Base-by-base conservation (phyloP, 2,113 vertebrate genomes). In the Pygoscelis antarcticus region DNA sequence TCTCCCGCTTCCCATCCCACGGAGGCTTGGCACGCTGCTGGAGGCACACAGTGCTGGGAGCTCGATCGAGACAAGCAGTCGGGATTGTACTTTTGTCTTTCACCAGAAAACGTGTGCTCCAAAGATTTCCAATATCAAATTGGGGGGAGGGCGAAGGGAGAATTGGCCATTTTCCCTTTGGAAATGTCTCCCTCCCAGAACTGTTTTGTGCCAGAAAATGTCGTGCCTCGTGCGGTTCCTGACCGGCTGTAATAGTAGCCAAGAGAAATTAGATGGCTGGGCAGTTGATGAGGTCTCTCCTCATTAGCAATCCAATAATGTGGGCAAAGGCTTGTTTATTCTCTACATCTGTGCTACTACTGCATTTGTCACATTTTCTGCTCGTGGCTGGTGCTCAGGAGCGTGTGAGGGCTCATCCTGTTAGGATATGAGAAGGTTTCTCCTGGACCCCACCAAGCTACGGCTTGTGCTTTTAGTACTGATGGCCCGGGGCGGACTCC, bases 51-150 rank as follows among this genome's bases (percentile, higher is more conserved):
- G 10, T 4, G 62, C 55, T 29, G 4, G 65, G 82, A 85, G 64
- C 54, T 89, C 0, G 0, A 7, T 25, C 0, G 3, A 51, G 11
- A 30, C 12, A 9, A 40, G 75, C 10, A 16, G 55, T 3, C 0
- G 3, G 52, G 57, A 65, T 7, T 8, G 38, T 19, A 14, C 46
- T 78, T 42, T 3, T 21, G 55, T 10, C 27, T 42, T 79, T n/a
- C 52, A 40, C 25, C 62, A 55, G n/a, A 80, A 54, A 42, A 30
- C 0, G 0, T 26, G 27, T 30, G 51, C 10, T 47, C 38, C 40
- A 30, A 26, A 60, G 17, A 92, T 60, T 62, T 60, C 72, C 49
- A 76, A 4, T 22, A 36, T 5, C 40, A 38, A 40, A 77, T 4
- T 0, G 7, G 60, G 60, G n/a, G 23, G n/a, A 34, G 21, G 10